Evolutionary conservation across 2,888 invertebrate species (phyloP), one percentile per base, ranked within the genome.

Genomic region (Conomelus anceps): DNA sequence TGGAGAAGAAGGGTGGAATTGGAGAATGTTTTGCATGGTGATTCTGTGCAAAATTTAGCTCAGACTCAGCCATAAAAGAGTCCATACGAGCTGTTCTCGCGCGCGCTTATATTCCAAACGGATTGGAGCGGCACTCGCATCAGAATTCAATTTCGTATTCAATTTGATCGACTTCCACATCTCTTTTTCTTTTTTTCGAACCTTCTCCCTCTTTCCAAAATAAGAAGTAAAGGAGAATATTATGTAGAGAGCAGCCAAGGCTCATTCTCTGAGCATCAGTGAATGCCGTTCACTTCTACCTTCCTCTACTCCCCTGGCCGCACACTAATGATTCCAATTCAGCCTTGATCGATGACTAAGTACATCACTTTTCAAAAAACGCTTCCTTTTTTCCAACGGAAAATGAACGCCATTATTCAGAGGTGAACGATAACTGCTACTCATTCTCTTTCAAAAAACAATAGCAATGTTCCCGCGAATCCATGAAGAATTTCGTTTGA

Each of bases 111-210:
- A 86, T 86, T 86, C 86, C 63, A 63, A 63, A 63, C 63, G 29
- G 86, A 29, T 86, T 29, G 86, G 29, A 86, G 29, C 86, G 26
- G 20, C 22, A 26, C 86, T 86, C 86, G 29, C 86, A 86, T 86
- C 86, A 86, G 86, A 86, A 86, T 86, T 86, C 86, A 86, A 86
- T 86, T 86, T 29, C 86, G 29, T 86, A 86, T 86, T 86, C 86
- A 86, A 86, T 86, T 86, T 86, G 86, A 86, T 86, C 86, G 86
- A 86, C 86, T 86, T 86, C 86, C 86, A 86, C 29, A 29, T 26
- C 22, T n/a, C 86, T 26, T 63, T 63, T 17, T 17, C 34, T 34
- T 63, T 63, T 63, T n/a, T 11, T 20, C n/a, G n/a, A 63, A n/a
- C 63, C 63, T 63, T n/a, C 63, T n/a, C 17, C 63, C 63, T 63